Evolutionary conservation across 2,113 vertebrate genomes (phyloP).

Genomic region (Ciconia boyciana): DNA sequence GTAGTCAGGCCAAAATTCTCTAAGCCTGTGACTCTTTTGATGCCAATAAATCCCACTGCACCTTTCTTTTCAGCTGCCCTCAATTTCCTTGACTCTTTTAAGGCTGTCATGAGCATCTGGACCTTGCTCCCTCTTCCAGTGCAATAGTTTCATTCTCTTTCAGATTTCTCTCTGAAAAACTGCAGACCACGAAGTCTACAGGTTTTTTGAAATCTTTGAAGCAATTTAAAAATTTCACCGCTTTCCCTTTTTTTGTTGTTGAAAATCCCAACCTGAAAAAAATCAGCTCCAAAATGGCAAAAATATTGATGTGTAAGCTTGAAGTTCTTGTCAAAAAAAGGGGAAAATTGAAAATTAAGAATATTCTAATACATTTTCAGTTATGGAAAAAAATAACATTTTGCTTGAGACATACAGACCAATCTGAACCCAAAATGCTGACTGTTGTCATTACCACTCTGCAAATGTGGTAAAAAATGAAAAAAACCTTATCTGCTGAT

Average conservation of each 20-base stretch:
- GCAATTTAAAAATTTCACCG: neutral
- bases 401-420: neutral
- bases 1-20: slow-evolving; percentile 6
- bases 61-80: slow-evolving; percentile 48
- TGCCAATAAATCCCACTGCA: slow-evolving; percentile 48
- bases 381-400: accelerated
- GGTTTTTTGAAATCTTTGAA: neutral
- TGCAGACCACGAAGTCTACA: neutral
- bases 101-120: slow-evolving; percentile 18
- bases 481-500: neutral
- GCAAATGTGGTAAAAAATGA: neutral
- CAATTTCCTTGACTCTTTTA: slow-evolving; percentile 48
- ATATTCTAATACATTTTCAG: neutral
- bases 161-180: neutral
- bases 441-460: neutral
- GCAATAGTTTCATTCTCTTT: neutral
- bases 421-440: neutral
- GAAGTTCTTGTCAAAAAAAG: neutral
- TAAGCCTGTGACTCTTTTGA: neutral
- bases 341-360: neutral
- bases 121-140: neutral
- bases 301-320: neutral
- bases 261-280: neutral
- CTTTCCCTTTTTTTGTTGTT: neutral
- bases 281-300: neutral